A percentile compares a stretch with the other conserved stretches of the same genome.
Conservation (phyloP, 1,140 invertebrate genomes). For the Drosophila sturtevanti region DNA sequence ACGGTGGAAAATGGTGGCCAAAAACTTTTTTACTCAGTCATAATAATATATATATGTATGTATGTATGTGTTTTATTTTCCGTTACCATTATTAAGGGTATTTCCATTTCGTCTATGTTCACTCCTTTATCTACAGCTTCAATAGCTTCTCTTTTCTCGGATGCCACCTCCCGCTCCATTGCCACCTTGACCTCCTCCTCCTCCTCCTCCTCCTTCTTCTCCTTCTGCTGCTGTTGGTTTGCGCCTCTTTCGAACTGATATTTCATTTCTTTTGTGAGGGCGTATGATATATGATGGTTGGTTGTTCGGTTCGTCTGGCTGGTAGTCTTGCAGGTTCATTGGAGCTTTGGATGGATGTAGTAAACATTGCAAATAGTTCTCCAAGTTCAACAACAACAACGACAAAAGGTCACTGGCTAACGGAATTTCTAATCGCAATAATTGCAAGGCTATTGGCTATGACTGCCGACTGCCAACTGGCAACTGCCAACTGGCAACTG, state of each 20-base stretch:
- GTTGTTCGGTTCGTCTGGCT: slow-evolving; percentile 22
- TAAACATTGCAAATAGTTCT: slow-evolving; percentile 6
- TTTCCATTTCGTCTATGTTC: not conserved
- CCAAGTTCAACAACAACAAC: slow-evolving; percentile 25
- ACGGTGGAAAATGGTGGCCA: not conserved
- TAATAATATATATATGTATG: not conserved
- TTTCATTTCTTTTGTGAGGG: slow-evolving; percentile 24
- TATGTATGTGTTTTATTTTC: not conserved
- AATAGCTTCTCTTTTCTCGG: not conserved
- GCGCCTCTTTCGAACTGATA: slow-evolving; percentile 23
- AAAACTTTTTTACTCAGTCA: not conserved
- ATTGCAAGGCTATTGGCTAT: slow-evolving; percentile 38
- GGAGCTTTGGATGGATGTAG: slow-evolving; percentile 1
- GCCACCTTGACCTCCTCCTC: not conserved
- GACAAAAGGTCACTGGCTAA: slow-evolving; percentile 37
- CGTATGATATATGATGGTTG: slow-evolving; percentile 18
- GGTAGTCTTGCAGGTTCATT: slow-evolving; percentile 39
- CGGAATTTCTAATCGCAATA: slow-evolving; percentile 73
- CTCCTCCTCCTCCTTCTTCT: not conserved
- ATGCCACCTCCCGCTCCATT: not conserved
- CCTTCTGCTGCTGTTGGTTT: not conserved
- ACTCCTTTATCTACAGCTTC: not conserved
- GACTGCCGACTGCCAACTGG: not conserved
- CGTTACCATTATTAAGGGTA: slow-evolving; percentile 5
- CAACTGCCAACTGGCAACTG: not conserved